A percentile compares a stretch with the other conserved stretches of the same genome.
Conservation (phyloP, 2,797 vertebrate genomes). For the Buceros bicornis region DNA sequence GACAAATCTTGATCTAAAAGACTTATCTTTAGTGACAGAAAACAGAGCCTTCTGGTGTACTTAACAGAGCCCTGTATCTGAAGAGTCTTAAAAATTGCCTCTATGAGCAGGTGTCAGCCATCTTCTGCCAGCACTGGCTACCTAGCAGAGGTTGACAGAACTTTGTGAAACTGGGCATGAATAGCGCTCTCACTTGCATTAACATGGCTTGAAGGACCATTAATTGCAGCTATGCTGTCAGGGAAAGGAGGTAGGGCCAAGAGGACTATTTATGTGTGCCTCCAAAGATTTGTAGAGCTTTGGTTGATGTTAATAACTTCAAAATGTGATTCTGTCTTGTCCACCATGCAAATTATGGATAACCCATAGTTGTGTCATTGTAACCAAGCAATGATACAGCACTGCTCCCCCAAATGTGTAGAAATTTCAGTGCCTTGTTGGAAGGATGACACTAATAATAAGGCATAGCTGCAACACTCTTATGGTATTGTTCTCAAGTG, state of each 20-base stretch:
- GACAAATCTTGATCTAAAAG: not conserved
- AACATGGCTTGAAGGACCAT: not conserved
- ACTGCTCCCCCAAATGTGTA: not conserved
- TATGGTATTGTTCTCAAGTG: not conserved
- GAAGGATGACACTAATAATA: not conserved
- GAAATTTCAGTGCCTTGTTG: not conserved
- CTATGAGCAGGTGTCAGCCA: not conserved
- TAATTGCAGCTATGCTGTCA: not conserved
- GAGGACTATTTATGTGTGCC: not conserved
- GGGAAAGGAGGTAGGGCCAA: not conserved
- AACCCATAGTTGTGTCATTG: not conserved
- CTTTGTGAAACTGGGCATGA: not conserved
- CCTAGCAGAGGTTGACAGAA: not conserved
- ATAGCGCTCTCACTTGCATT: not conserved
- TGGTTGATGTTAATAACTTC: not conserved
- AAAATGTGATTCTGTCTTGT: not conserved
- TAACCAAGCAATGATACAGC: not conserved
- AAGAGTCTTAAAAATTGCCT: not conserved
- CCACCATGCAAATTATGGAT: not conserved
- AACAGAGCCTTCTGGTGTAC: not conserved
- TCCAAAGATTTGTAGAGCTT: not conserved
- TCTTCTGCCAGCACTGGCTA: not conserved
- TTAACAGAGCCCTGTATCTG: not conserved
- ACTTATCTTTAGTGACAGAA: not conserved
- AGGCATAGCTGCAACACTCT: not conserved